Conservation (phyloP, 2,113 vertebrate genomes). For the Phyllostomus discolor region DNA sequence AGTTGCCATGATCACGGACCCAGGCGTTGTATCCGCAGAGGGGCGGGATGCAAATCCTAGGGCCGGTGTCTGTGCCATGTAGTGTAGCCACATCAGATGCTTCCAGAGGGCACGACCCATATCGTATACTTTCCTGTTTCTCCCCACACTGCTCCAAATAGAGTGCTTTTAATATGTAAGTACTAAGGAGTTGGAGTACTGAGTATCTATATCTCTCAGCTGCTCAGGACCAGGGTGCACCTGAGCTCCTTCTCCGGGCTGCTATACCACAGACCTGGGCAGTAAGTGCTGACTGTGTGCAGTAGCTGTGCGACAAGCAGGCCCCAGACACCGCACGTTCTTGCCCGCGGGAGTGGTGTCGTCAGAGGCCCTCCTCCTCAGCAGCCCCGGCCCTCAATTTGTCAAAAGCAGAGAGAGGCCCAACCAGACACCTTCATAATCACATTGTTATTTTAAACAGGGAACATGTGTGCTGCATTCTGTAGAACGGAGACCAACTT, state of each 20-base stretch:
- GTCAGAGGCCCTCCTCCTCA: not conserved
- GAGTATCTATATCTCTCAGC: not conserved
- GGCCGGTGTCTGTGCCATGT: not conserved
- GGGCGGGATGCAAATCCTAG: not conserved
- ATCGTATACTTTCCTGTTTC: not conserved
- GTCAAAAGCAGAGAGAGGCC: not conserved
- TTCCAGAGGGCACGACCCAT: not conserved
- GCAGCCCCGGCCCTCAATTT: not conserved
- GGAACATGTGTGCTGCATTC: not conserved
- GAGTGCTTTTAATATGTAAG: not conserved
- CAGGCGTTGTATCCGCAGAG: not conserved
- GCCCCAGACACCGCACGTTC: not conserved
- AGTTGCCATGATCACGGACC: not conserved
- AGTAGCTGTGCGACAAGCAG: not conserved
- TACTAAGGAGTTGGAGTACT: not conserved
- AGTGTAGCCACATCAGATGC: not conserved
- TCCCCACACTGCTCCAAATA: not conserved
- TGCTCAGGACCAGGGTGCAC: not conserved
- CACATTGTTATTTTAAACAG: not conserved
- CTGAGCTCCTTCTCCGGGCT: not conserved
- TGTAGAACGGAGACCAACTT: not conserved
- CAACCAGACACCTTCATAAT: not conserved
- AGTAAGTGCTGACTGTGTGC: not conserved
- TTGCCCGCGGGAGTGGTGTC: not conserved
- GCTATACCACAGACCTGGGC: rapidly evolving